Evolutionary conservation across 2,797 vertebrate genomes (phyloP).

Genomic region (Staurois parvus): DNA sequence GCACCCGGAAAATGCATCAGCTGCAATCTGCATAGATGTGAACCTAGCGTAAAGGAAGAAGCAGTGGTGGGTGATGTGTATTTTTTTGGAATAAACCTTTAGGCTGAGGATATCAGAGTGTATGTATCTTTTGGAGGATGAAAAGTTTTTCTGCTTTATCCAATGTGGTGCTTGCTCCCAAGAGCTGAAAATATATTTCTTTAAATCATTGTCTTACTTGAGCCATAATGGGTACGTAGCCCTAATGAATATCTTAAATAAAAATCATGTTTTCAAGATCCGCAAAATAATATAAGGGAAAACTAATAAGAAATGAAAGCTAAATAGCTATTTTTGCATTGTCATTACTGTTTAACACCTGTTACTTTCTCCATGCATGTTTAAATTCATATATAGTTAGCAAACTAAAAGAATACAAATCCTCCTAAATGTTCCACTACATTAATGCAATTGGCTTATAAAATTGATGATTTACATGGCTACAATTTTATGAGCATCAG

Average conservation of each 20-base stretch:
- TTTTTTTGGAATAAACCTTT: too few relatives aligned
- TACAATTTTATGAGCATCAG: slow-evolving; percentile 14
- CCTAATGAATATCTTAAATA: neutral
- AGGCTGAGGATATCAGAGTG: too few relatives aligned
- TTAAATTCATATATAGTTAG: neutral
- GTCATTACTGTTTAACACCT: neutral
- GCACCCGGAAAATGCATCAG: too few relatives aligned
- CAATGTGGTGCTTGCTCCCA: too few relatives aligned
- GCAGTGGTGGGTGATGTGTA: too few relatives aligned
- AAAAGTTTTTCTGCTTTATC: too few relatives aligned
- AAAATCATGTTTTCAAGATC: neutral
- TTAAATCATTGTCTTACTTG: neutral
- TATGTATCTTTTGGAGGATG: too few relatives aligned
- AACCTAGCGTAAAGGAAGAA: too few relatives aligned
- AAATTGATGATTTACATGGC: slow-evolving; percentile 3
- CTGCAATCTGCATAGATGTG: too few relatives aligned
- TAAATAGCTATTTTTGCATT: neutral
- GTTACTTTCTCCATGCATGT: neutral
- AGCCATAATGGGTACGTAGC: neutral
- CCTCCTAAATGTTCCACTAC: neutral
- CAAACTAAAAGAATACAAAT: neutral
- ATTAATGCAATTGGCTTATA: neutral
- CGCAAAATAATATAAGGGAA: neutral
- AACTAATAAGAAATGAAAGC: neutral
- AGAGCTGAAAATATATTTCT: too few relatives aligned